A percentile compares a stretch with the other conserved stretches of the same genome.
Evolutionary conservation across 2,888 invertebrate genomes (phyloP).

Genomic region (Reticulitermes lucifugus): DNA sequence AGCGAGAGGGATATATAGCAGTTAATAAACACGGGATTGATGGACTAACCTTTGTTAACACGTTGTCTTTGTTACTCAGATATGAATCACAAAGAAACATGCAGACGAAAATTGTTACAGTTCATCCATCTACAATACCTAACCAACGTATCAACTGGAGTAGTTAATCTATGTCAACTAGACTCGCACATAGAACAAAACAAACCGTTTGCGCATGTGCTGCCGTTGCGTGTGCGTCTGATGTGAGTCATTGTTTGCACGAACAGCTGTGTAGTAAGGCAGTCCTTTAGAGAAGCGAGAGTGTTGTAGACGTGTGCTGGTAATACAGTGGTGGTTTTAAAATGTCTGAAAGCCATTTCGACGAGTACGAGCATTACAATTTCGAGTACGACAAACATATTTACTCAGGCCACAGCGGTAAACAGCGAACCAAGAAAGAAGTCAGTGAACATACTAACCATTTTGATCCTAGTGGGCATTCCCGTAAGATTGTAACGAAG

Average conservation of each 20-base stretch:
- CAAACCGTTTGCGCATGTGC: slow-evolving; percentile 26
- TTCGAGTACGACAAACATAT: slow-evolving; percentile 93
- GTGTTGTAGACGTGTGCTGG: not conserved
- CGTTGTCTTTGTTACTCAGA: too few relatives aligned
- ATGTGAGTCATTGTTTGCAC: not conserved
- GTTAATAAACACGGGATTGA: too few relatives aligned
- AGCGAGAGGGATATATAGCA: too few relatives aligned
- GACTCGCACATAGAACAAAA: not conserved
- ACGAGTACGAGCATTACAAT: slow-evolving; percentile 95
- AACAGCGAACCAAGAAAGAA: slow-evolving; percentile 91
- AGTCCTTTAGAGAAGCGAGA: not conserved
- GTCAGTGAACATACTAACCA: slow-evolving; percentile 90
- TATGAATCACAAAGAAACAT: too few relatives aligned
- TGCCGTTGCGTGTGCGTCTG: not conserved
- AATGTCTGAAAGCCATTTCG: slow-evolving; percentile 88
- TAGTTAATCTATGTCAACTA: not conserved
- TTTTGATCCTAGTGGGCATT: slow-evolving; percentile 92
- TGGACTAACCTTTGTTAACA: too few relatives aligned
- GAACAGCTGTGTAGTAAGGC: not conserved
- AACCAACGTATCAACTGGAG: not conserved
- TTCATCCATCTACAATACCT: not conserved
- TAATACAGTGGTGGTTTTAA: not conserved
- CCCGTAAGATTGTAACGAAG: slow-evolving; percentile 90
- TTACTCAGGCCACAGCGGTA: slow-evolving; percentile 88
- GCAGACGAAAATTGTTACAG: too few relatives aligned